A percentile compares a stretch with the other conserved stretches of the same genome.
phyloP scores from a whole-genome alignment of 2,888 invertebrate genomes.

The Allophyes oxyacanthae region DNA sequence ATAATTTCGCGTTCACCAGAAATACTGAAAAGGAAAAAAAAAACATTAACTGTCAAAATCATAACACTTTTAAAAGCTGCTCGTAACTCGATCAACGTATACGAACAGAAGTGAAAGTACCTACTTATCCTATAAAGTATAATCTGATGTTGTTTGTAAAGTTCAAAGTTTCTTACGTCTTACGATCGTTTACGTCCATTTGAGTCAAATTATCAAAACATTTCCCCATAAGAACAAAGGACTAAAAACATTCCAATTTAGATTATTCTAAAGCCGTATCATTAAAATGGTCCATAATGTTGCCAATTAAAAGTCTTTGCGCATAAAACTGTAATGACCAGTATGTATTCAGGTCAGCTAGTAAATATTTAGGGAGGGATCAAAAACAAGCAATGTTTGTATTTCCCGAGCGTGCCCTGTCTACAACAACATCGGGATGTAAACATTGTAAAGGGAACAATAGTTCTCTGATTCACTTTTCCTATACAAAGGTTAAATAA shows the following conservation, averaged over 20 bases:
- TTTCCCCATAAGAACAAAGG: neutral
- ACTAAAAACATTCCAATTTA: conserved; percentile 10
- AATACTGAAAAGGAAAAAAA: conserved; percentile 6
- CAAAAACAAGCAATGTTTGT: conserved; percentile 38
- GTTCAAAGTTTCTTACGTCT: neutral
- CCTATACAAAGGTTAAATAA: conserved; percentile 7
- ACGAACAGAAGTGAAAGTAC: too few species aligned
- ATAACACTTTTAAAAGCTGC: too few species aligned
- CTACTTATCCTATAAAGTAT: too few species aligned
- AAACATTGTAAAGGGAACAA: conserved; percentile 25
- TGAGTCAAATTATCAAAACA: neutral
- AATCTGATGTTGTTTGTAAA: too few species aligned
- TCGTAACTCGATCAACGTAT: too few species aligned
- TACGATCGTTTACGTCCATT: too few species aligned
- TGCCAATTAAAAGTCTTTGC: conserved; percentile 42
- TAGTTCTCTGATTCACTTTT: conserved; percentile 24
- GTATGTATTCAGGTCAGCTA: conserved; percentile 47
- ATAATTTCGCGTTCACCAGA: too few species aligned
- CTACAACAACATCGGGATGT: conserved; percentile 20
- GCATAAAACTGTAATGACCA: conserved; percentile 34
- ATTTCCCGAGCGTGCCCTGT: conserved; percentile 31
- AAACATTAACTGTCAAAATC: too few species aligned
- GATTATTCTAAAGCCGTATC: conserved; percentile 12
- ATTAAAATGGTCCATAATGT: conserved; percentile 32
- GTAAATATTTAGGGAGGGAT: conserved; percentile 46